phyloP scores from a whole-genome alignment of 2,888 invertebrate species.

The Agrochola litura region DNA sequence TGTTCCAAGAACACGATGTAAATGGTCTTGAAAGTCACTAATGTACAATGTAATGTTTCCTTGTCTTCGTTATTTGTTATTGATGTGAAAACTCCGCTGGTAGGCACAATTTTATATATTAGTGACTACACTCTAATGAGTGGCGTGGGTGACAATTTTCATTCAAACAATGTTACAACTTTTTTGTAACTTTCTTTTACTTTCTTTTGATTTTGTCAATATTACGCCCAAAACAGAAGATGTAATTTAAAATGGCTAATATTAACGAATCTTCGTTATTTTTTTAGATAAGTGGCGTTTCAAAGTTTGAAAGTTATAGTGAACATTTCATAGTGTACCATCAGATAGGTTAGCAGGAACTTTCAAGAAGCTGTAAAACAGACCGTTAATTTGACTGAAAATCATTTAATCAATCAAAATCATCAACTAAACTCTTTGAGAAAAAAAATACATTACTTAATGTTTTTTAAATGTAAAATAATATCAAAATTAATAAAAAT shows the following conservation, averaged over 20 bases:
- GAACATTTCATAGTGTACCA: background rate
- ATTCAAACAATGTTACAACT: slow-evolving; percentile 12
- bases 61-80: slow-evolving; percentile 16
- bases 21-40: slow-evolving; percentile 10
- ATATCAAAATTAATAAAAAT: too few relatives aligned
- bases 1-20: background rate
- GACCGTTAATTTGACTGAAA: background rate
- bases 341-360: background rate
- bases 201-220: slow-evolving; percentile 38
- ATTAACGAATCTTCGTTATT: background rate
- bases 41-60: slow-evolving; percentile 3
- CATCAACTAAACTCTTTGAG: background rate
- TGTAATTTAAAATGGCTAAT: background rate
- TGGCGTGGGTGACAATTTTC: slow-evolving; percentile 26
- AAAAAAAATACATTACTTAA: too few relatives aligned
- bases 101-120: slow-evolving; percentile 44
- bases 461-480: too few relatives aligned
- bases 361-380: background rate
- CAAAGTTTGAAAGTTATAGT: background rate
- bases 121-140: slow-evolving; percentile 32
- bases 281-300: background rate
- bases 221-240: background rate
- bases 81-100: slow-evolving; percentile 41
- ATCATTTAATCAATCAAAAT: background rate
- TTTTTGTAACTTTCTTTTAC: slow-evolving; percentile 31